phyloP scores from a whole-genome alignment of 2,113 vertebrate genomes.

The Piaya cayana region DNA sequence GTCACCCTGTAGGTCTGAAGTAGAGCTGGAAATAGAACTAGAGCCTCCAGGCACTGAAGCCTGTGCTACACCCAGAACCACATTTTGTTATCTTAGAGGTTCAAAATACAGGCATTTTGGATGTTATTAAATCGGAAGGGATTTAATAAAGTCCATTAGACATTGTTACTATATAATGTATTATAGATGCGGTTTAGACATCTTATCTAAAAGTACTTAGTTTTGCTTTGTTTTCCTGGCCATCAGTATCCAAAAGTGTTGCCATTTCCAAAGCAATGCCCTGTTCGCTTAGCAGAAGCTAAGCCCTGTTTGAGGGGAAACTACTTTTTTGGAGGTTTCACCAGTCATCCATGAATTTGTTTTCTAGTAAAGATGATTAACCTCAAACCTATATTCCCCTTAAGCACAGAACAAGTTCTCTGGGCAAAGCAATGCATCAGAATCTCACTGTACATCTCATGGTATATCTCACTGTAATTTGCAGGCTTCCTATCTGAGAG shows the following conservation, averaged over 20 bases:
- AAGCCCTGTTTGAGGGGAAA: not conserved
- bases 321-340: not conserved
- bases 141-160: not conserved
- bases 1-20: constrained; percentile 53
- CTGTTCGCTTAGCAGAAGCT: not conserved
- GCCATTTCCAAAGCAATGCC: not conserved
- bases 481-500: not conserved
- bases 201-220: not conserved
- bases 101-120: not conserved
- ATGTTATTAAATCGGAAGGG: not conserved
- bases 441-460: too few species aligned
- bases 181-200: not conserved
- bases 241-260: not conserved
- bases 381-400: not conserved
- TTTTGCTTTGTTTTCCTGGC: not conserved
- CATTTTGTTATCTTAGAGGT: not conserved
- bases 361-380: not conserved
- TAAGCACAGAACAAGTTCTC: not conserved
- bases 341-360: not conserved
- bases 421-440: not conserved
- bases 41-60: constrained; percentile 44
- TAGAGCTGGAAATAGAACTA: constrained; percentile 57
- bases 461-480: not conserved
- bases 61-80: constrained; percentile 9
- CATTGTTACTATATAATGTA: not conserved